Conservation (phyloP, 1,140 invertebrate genomes). For the Bombus waltoni region DNA sequence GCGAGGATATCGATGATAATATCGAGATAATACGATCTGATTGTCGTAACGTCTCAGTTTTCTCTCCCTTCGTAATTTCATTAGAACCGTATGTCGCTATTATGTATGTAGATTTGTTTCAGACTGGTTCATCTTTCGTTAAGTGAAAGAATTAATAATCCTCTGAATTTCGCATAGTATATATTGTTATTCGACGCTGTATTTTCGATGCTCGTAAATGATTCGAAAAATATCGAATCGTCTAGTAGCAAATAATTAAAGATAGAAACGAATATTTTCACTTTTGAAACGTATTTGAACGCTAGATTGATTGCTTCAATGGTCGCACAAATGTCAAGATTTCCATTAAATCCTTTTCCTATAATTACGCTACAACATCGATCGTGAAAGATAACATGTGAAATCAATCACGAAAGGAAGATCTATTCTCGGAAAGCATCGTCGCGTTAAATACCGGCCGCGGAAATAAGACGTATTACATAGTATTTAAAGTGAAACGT, state of each 20-base stretch:
- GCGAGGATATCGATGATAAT: not conserved
- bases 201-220: not conserved
- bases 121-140: too few relatives aligned
- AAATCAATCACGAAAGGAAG: not conserved
- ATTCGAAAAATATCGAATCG: not conserved
- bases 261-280: not conserved
- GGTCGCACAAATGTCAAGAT: not conserved
- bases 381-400: not conserved
- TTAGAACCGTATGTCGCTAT: not conserved
- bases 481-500: not conserved
- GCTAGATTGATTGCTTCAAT: not conserved
- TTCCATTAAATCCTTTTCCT: constrained; percentile 4
- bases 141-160: too few relatives aligned
- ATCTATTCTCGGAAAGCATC: not conserved
- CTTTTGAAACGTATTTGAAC: not conserved
- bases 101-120: not conserved
- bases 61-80: not conserved
- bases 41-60: not conserved
- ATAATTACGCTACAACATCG: not conserved
- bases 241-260: not conserved
- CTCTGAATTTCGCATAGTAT: not conserved
- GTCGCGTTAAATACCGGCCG: not conserved
- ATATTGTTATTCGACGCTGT: not conserved
- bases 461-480: not conserved
- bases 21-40: not conserved